Evolutionary conservation across 2,888 invertebrate species (phyloP).

Genomic region (Plagodis dolabraria): DNA sequence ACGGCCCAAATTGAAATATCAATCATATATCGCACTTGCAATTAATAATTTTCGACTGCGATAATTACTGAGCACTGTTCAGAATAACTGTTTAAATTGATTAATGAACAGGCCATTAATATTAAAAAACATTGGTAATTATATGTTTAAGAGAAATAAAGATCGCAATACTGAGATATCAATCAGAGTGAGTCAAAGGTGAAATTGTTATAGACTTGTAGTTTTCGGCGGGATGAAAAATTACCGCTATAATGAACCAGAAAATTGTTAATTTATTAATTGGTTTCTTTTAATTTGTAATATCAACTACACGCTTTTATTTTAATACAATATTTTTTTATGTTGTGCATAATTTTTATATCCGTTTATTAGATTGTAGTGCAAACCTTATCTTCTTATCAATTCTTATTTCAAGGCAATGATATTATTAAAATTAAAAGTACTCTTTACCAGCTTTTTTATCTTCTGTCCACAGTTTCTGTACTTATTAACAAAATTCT

Average conservation of each 20-base stretch:
- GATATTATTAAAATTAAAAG: too few relatives aligned
- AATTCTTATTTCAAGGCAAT: too few relatives aligned
- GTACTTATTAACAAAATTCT: too few relatives aligned
- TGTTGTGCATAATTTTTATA: too few relatives aligned
- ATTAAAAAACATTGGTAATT: constrained; percentile 31
- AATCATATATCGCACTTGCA: constrained; percentile 45
- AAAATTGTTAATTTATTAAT: not conserved
- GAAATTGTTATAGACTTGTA: constrained; percentile 14
- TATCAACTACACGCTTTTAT: too few relatives aligned
- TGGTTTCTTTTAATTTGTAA: not conserved
- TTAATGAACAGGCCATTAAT: constrained; percentile 31
- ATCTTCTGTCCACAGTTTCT: too few relatives aligned
- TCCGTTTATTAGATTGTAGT: too few relatives aligned
- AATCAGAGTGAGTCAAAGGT: constrained; percentile 43
- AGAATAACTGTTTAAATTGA: constrained; percentile 33
- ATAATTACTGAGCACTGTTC: constrained; percentile 29
- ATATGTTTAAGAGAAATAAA: constrained; percentile 33
- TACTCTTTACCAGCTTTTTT: too few relatives aligned
- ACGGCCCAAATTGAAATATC: constrained; percentile 48
- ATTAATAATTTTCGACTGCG: constrained; percentile 41
- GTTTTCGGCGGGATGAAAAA: constrained; percentile 10
- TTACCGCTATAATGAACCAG: constrained; percentile 16
- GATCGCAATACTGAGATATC: constrained; percentile 46
- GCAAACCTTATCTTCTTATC: too few relatives aligned
- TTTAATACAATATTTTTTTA: too few relatives aligned